Conservation (phyloP, 1,140 invertebrate genomes). For the Phortica variegata region DNA sequence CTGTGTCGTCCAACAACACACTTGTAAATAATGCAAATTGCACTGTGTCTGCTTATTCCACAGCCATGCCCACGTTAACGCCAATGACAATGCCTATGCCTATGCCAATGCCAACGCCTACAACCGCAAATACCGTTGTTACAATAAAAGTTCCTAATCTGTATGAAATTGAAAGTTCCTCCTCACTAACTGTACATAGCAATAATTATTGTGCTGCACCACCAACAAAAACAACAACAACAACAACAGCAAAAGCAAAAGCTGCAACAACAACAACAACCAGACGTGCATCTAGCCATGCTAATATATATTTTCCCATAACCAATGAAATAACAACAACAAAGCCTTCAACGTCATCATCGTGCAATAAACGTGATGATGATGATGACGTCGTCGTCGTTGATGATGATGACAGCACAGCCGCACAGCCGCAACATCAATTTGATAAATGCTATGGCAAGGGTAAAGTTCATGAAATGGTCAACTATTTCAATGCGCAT, state of each 20-base stretch:
- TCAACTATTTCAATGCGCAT: slow-evolving; percentile 61
- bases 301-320: slow-evolving; percentile 35
- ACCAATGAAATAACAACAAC: not conserved
- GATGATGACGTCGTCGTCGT: too few species aligned
- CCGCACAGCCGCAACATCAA: slow-evolving; percentile 13
- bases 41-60: too few species aligned
- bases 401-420: not conserved
- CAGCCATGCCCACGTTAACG: not conserved
- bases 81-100: too few species aligned
- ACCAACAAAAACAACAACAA: slow-evolving; percentile 18
- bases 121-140: slow-evolving; percentile 11
- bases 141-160: slow-evolving; percentile 49
- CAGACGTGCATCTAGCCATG: slow-evolving; percentile 32
- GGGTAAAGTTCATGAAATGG: slow-evolving; percentile 60
- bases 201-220: slow-evolving; percentile 46
- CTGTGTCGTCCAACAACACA: not conserved
- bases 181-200: slow-evolving; percentile 46
- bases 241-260: slow-evolving; percentile 13
- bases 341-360: not conserved
- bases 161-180: slow-evolving; percentile 51
- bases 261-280: slow-evolving; percentile 18
- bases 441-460: slow-evolving; percentile 25
- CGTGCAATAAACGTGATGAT: not conserved
- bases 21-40: too few species aligned
- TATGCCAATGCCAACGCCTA: not conserved